Evolutionary conservation across 2,797 vertebrate species (phyloP), one percentile per base, ranked within the genome.

Genomic region (Novumbra hubbsi): DNA sequence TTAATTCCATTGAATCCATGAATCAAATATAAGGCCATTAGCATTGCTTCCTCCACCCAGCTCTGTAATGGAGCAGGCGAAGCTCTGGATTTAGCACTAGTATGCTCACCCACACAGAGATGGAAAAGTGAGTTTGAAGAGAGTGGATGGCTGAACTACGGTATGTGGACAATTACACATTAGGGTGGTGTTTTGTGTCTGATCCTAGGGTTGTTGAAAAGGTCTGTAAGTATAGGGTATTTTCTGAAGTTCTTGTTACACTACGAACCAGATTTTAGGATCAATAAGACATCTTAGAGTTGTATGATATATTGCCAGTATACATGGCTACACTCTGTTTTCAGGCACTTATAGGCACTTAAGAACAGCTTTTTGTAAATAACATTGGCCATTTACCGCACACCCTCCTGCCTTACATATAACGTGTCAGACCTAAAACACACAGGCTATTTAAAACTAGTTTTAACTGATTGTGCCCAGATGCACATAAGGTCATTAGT

Each of bases 1-100:
- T 80, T 34, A 71, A 75, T 84, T 85, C 81, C 76, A 75, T 27
- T 78, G 78, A 83, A 82, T 15, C 55, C 28, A 68, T 80, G 80
- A 83, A 75, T 88, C 81, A 80, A 49, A 77, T 68, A n/a, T 12
- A 80, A 49, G 74, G 65, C 41, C 69, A 76, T 81, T 78, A 68
- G 66, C 55, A 28, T 38, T 21, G 3, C 70, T 81, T 82, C 74
- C 68, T 73, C 28, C 73, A 79, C 79, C 48, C 68, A 32, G 71
- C 57, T 82, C 28, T 67, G 73, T 28, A 72, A 79, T 52, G 72
- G 73, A 80, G 78, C 72, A 45, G 19, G 45, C 14, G 16, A 30
- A 14, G 49, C 68, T 79, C 55, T 49, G 41, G 41, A 72, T 34
- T 55, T 30, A 71, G 45, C 67, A 55, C 19, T 55, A 62, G 16